These are phyloP conservation scores for Delia radicum DNA, from an alignment of 1,140 invertebrate genomes.

Conservation along the genomic window DNA sequence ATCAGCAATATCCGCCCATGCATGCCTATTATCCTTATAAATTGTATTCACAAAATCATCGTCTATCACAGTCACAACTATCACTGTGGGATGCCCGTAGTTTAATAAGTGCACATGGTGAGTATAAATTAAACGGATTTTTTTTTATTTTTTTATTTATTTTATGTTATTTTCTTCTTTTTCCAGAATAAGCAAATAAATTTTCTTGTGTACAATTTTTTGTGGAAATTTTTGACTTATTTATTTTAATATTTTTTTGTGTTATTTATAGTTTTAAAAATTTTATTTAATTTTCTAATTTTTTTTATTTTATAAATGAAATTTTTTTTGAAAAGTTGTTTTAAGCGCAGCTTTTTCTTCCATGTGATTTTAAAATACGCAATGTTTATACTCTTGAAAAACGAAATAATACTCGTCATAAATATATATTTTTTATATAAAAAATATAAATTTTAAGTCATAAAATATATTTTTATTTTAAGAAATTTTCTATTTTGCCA, in stretches of 20 bases:
- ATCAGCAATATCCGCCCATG: constrained; percentile 29
- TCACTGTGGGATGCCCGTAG: constrained; percentile 54
- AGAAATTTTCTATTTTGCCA: constrained; percentile 28
- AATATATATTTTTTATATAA: constrained; percentile 10
- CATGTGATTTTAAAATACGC: not conserved
- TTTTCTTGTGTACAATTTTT: not conserved
- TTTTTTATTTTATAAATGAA: not conserved
- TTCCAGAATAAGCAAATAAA: constrained; percentile 39
- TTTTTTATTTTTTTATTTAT: not conserved
- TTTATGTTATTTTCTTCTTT: constrained; percentile 6
- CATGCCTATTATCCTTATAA: constrained; percentile 52
- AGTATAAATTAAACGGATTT: not conserved
- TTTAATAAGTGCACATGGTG: constrained; percentile 54
- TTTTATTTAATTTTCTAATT: constrained; percentile 11
- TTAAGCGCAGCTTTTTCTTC: not conserved
- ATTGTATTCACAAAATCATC: constrained; percentile 47
- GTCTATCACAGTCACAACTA: constrained; percentile 51
- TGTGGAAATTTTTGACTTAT: not conserved
- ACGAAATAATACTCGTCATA: not conserved
- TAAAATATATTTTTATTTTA: not conserved
- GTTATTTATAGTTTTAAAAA: not conserved
- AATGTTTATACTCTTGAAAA: not conserved
- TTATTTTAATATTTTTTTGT: not conserved
- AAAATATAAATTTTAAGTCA: constrained; percentile 16
- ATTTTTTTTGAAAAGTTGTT: not conserved